Evolutionary conservation across 2,797 vertebrate species (phyloP).

Genomic region (Trachops cirrhosus): DNA sequence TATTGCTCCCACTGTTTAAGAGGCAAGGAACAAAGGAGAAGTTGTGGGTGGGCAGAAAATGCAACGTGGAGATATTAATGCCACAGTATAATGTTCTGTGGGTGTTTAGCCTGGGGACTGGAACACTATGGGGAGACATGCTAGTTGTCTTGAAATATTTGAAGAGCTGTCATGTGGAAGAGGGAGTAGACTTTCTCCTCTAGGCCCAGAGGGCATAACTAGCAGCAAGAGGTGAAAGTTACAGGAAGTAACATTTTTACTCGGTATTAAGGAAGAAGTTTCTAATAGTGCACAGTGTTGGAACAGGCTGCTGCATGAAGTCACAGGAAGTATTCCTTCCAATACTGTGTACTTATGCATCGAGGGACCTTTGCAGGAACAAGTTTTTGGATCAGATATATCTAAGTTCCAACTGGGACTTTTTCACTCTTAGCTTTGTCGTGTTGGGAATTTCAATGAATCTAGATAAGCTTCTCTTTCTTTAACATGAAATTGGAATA

Average conservation of each 20-base stretch:
- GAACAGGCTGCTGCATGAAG: background rate
- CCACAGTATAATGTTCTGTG: background rate
- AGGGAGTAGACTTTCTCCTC: background rate
- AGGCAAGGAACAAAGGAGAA: slow-evolving; percentile 37
- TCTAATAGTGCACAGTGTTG: background rate
- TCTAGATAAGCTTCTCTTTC: background rate
- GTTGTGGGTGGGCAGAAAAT: slow-evolving; percentile 16
- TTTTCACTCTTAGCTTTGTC: background rate
- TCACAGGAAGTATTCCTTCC: background rate
- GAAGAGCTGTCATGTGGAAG: slow-evolving; percentile 33
- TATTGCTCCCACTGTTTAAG: slow-evolving; percentile 8
- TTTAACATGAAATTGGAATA: background rate
- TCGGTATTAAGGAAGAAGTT: background rate
- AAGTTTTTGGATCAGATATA: background rate
- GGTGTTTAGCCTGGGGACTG: background rate
- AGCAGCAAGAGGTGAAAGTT: slow-evolving; percentile 18
- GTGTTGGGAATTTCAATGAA: background rate
- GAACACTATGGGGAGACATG: slow-evolving; percentile 16
- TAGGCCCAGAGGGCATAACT: background rate
- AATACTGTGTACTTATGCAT: background rate
- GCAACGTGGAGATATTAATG: slow-evolving; percentile 14
- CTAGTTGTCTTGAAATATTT: slow-evolving; percentile 37
- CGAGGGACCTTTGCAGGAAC: background rate
- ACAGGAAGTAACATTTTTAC: background rate
- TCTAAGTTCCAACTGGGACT: background rate